Evolutionary conservation across 2,113 vertebrate species (phyloP), one percentile per base, ranked within the genome.

Genomic region (Lampris megalopsis): DNA sequence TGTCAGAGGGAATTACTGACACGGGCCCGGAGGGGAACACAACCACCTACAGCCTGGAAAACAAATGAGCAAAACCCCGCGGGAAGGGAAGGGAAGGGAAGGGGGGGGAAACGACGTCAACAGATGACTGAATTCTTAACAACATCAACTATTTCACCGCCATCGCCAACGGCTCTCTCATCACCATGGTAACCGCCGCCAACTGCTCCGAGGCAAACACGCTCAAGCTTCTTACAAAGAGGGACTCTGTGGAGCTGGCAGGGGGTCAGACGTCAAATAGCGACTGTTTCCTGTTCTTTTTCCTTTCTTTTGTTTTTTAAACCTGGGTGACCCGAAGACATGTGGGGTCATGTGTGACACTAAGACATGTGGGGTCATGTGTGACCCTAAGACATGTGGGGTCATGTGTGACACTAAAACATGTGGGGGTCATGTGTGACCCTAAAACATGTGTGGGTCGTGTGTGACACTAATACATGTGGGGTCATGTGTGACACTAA

Each of bases 1-100:
- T 80, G 84, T 85, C 82, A 82, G 62, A 75, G 71, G 80, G 72
- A 84, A 86, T 85, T 80, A 75, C 63, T 77, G 67, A 79, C 45
- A 50, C 1, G 1, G 9, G 54, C 76, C 65, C 13, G 9, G 59
- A 79, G 82, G 82, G 66, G 62, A 57, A 83, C 84, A 59, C 80
- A 83, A 68, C 75, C 73, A 68, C 61, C 65, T 77, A 82, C 42
- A 1, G 49, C 71, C n/a, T 48, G 10, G 71, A 61, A 59, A 75
- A 52, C 69, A 79, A 77, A 64, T 75, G 59, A 81, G 56, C 67
- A 75, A 58, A 82, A 38, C 41, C 41, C 45, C 9, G 71, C 68
- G 43, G n/a, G 57, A 63, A 49, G 38, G 49, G 35, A 47, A 50
- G 71, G 40, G 42, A 69, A 63, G 47, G 62, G 38, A 76, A 73